Evolutionary conservation across 2,797 vertebrate species (phyloP).

Genomic region (Phataginus tetradactyla): DNA sequence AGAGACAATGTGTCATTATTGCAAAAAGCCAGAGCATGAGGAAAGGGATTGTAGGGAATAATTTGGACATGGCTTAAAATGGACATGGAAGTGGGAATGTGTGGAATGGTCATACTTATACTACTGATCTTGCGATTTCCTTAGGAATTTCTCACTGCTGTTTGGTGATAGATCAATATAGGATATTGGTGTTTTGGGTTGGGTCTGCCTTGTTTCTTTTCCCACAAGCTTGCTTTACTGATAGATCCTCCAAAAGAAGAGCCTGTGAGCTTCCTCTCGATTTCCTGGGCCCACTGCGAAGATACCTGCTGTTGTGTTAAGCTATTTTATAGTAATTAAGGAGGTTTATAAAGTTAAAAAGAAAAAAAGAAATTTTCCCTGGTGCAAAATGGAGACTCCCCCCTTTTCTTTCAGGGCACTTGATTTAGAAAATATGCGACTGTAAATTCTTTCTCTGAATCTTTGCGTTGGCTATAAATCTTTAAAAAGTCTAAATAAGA

Average conservation of each 20-base stretch:
- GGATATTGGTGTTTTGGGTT: not conserved
- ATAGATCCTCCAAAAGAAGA: not conserved
- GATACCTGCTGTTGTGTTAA: no score
- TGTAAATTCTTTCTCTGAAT: no score
- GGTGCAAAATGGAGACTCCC: no score
- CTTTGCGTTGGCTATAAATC: no score
- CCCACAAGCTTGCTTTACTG: not conserved
- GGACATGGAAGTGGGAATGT: not conserved
- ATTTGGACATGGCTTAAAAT: not conserved
- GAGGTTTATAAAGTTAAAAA: no score
- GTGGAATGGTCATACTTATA: not conserved
- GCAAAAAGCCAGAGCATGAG: not conserved
- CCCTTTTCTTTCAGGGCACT: no score
- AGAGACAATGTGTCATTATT: not conserved
- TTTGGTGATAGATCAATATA: not conserved
- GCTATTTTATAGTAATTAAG: no score
- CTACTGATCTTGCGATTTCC: not conserved
- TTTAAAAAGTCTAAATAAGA: no score
- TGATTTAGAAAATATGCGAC: no score
- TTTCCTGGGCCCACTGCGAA: no score
- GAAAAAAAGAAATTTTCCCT: no score
- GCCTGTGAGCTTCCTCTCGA: no score
- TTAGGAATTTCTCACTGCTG: not conserved
- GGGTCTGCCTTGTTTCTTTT: not conserved
- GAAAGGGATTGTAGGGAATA: not conserved